Evolutionary conservation across 2,797 vertebrate species (phyloP).

Genomic region (Microctenopoma steveboyesi): DNA sequence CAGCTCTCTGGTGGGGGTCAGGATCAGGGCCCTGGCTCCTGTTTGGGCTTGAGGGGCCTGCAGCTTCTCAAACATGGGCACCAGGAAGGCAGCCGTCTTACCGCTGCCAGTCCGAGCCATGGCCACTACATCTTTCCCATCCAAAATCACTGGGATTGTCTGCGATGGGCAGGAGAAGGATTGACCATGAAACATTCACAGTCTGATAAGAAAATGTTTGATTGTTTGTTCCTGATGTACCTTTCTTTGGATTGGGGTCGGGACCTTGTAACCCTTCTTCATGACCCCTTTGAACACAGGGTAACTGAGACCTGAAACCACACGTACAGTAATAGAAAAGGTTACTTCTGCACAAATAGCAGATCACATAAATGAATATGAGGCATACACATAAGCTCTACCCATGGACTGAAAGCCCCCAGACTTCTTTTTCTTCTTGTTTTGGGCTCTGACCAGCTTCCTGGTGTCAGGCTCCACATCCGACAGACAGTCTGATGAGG

Average conservation of each 20-base stretch:
- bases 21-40: constrained; percentile 90
- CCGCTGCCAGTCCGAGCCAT: constrained; percentile 97
- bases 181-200: not conserved
- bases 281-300: constrained; percentile 94
- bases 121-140: constrained; percentile 94
- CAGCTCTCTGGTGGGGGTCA: constrained; percentile 94
- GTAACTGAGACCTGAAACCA: constrained; percentile 90
- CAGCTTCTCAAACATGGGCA: constrained; percentile 96
- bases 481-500: constrained; percentile 81
- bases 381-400: constrained; percentile 57
- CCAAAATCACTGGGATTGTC: constrained; percentile 92
- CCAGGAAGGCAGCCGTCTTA: constrained; percentile 95
- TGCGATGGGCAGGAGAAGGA: constrained; percentile 53
- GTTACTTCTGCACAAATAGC: not conserved
- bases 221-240: constrained; percentile 67
- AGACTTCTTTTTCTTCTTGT: constrained; percentile 99
- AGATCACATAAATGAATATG: not conserved
- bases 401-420: constrained; percentile 99
- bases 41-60: constrained; percentile 90
- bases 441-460: constrained; percentile 92
- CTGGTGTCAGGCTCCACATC: constrained; percentile 91
- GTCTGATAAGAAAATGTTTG: not conserved
- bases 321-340: not conserved
- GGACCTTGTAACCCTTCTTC: constrained; percentile 98
- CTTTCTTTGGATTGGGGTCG: constrained; percentile 97